Percentiles rank a stretch among this genome's conserved stretches.
Evolutionary conservation across 2,888 invertebrate genomes (phyloP).

Genomic region (Cacoxenus indagator): DNA sequence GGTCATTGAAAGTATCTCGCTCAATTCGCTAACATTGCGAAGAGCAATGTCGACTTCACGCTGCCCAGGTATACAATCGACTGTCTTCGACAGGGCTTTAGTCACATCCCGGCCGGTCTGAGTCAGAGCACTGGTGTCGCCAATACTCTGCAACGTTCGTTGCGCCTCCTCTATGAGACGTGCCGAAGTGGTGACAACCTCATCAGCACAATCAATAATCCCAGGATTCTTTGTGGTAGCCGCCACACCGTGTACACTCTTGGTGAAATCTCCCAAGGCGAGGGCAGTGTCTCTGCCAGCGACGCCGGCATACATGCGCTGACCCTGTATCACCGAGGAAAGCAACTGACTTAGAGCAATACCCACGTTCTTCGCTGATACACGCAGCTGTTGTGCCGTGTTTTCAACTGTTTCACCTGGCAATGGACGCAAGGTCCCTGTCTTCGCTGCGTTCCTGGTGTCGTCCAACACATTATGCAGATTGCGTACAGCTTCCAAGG

Average conservation of each 20-base stretch:
- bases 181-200: constrained; percentile 84
- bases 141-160: constrained; percentile 70
- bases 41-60: constrained; percentile 93
- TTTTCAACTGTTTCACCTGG: constrained; percentile 84
- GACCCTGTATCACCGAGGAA: constrained; percentile 86
- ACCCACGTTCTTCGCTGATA: constrained; percentile 80
- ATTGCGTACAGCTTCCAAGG: constrained; percentile 84
- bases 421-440: constrained; percentile 81
- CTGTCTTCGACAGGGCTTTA: constrained; percentile 75
- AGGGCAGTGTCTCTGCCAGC: constrained; percentile 87
- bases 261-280: constrained; percentile 80
- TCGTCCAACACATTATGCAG: constrained; percentile 87
- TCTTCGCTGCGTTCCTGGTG: constrained; percentile 81
- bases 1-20: constrained; percentile 79
- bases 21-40: constrained; percentile 83
- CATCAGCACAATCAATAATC: constrained; percentile 80
- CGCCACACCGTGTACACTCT: constrained; percentile 83
- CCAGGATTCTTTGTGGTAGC: constrained; percentile 77
- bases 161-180: constrained; percentile 87
- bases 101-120: constrained; percentile 82
- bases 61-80: constrained; percentile 92
- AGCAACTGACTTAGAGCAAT: constrained; percentile 88
- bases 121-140: constrained; percentile 73
- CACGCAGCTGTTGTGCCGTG: constrained; percentile 72
- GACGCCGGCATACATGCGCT: constrained; percentile 84